These are phyloP conservation scores for Protosalanx chinensis DNA, from an alignment of 2,797 vertebrate genomes.

Conservation along the genomic window DNA sequence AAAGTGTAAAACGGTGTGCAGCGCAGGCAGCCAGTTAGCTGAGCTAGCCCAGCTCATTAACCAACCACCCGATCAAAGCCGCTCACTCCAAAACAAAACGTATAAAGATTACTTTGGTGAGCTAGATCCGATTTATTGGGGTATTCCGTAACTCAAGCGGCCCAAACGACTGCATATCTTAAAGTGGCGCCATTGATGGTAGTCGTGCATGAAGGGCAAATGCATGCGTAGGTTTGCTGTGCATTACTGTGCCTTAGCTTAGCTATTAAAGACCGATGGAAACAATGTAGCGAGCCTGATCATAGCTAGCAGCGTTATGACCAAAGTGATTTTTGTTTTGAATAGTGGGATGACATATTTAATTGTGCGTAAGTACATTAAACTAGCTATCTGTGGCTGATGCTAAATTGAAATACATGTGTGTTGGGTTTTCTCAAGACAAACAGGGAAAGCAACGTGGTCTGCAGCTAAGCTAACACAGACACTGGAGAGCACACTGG, in stretches of 20 bases:
- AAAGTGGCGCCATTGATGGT: not conserved
- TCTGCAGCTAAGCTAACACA: constrained; percentile 26
- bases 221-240: not conserved
- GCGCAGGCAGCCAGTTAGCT: not conserved
- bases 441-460: constrained; percentile 46
- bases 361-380: too few species aligned
- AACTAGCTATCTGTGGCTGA: not conserved
- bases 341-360: too few species aligned
- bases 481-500: not conserved
- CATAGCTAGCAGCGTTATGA: not conserved
- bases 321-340: not conserved
- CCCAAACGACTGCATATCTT: not conserved
- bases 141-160: too few species aligned
- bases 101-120: not conserved
- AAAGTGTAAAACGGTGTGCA: not conserved
- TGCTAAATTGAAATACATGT: constrained; percentile 15
- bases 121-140: not conserved
- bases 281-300: not conserved
- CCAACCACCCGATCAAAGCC: constrained; percentile 21
- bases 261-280: not conserved
- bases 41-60: not conserved
- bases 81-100: constrained; percentile 29
- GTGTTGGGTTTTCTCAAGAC: constrained; percentile 48
- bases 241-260: not conserved
- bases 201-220: not conserved